phyloP scores from a whole-genome alignment of 2,888 invertebrate genomes.

The Tetanocera ferruginea region DNA sequence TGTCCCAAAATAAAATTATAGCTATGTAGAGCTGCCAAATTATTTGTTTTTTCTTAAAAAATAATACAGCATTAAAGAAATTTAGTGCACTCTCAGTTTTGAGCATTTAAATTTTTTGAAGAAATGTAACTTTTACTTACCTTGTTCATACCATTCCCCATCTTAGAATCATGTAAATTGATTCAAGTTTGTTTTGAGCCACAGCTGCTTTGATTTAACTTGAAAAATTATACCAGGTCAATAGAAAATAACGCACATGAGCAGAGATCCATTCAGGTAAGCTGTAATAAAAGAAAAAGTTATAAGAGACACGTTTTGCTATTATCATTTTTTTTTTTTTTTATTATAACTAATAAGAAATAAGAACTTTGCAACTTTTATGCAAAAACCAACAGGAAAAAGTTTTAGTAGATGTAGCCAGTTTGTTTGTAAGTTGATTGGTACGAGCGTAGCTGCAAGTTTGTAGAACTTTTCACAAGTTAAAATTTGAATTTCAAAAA shows the following conservation, averaged over 20 bases:
- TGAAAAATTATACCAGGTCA: neutral
- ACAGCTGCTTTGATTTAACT: neutral
- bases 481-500: neutral
- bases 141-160: constrained; percentile 95
- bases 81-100: too few relatives aligned
- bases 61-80: neutral
- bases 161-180: constrained; percentile 69
- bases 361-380: too few relatives aligned
- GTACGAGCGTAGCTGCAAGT: neutral
- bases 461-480: neutral
- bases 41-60: neutral
- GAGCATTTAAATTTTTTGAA: too few relatives aligned
- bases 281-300: neutral
- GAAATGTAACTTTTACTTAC: too few relatives aligned
- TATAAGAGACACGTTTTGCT: too few relatives aligned
- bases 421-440: neutral
- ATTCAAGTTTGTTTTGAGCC: neutral
- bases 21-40: too few relatives aligned
- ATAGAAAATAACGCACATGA: neutral
- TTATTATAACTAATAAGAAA: too few relatives aligned
- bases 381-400: too few relatives aligned
- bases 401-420: neutral
- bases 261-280: neutral
- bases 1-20: too few relatives aligned
- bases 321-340: too few relatives aligned